A percentile compares a stretch with the other conserved stretches of the same genome.
phyloP scores from a whole-genome alignment of 2,888 invertebrate species.

The Cristatella mucedo region DNA sequence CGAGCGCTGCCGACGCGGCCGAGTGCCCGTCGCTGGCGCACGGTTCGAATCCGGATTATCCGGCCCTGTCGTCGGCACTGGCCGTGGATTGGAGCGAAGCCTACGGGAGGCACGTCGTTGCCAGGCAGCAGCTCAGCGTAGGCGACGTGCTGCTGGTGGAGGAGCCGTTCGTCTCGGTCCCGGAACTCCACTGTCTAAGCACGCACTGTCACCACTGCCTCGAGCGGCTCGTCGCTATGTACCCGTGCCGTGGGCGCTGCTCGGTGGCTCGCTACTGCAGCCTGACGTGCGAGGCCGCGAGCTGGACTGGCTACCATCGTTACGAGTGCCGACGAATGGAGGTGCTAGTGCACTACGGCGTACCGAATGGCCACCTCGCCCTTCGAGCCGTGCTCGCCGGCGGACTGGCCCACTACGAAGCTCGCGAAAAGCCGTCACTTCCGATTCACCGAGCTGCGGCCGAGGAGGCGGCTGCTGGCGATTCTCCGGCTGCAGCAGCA shows the following conservation, averaged over 20 bases:
- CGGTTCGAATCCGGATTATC: no score
- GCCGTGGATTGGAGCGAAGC: no score
- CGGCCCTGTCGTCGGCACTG: no score
- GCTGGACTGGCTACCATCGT: slow-evolving; percentile 30
- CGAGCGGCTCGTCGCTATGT: slow-evolving; percentile 36
- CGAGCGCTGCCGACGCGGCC: no score
- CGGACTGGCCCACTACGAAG: not conserved
- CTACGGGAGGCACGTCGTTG: no score
- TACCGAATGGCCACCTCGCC: slow-evolving; percentile 48
- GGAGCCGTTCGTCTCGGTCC: slow-evolving; percentile 61
- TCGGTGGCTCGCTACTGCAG: slow-evolving; percentile 34
- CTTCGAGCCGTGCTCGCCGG: slow-evolving; percentile 31
- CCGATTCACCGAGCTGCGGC: no score
- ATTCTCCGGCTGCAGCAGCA: no score
- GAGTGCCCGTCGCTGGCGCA: no score
- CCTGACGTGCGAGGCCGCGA: slow-evolving; percentile 22
- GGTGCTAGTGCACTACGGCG: slow-evolving; percentile 51
- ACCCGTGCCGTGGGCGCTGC: slow-evolving; percentile 23
- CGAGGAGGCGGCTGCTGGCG: no score
- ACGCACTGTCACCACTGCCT: slow-evolving; percentile 56
- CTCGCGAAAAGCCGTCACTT: no score
- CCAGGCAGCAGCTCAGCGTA: no score
- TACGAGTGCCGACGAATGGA: slow-evolving; percentile 56
- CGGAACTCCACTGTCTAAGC: slow-evolving; percentile 42
- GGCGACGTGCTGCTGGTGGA: slow-evolving; percentile 64